Conservation (phyloP, 2,888 invertebrate genomes). For the Heliconius erato region DNA sequence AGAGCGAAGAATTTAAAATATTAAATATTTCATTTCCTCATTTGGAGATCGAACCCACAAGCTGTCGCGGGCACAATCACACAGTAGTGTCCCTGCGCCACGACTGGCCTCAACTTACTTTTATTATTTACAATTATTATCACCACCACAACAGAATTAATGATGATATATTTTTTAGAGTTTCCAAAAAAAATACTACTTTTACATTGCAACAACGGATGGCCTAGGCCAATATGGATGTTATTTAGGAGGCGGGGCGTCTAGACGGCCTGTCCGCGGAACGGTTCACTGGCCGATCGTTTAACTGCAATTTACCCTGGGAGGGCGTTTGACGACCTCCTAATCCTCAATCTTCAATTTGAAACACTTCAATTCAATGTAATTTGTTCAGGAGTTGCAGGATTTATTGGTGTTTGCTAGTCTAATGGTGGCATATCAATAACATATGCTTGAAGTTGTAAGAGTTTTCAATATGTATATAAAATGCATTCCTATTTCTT, state of each 20-base stretch:
- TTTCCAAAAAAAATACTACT: background rate
- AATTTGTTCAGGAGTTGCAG: background rate
- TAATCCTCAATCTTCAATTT: conserved; percentile 18
- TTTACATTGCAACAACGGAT: background rate
- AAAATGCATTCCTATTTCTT: no score
- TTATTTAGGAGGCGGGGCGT: conserved; percentile 54
- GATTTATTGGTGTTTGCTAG: background rate
- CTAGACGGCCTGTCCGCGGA: conserved; percentile 58
- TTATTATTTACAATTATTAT: no score
- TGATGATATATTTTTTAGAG: background rate
- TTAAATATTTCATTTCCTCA: no score
- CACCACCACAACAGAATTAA: no score
- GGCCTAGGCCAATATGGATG: conserved; percentile 39
- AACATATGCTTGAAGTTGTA: background rate
- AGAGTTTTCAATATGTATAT: background rate
- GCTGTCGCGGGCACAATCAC: no score
- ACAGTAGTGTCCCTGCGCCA: no score
- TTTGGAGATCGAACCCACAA: no score
- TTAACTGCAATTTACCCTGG: conserved; percentile 44
- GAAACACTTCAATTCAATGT: conserved; percentile 3
- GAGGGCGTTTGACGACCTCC: conserved; percentile 41
- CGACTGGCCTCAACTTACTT: no score
- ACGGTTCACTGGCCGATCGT: conserved; percentile 58
- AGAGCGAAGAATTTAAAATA: no score
- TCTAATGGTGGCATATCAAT: background rate